Evolutionary conservation across 64 coral and sea anemone species (phyloP), one percentile per base, ranked within the genome.

Genomic region (Dendrophyllia cribrosa): DNA sequence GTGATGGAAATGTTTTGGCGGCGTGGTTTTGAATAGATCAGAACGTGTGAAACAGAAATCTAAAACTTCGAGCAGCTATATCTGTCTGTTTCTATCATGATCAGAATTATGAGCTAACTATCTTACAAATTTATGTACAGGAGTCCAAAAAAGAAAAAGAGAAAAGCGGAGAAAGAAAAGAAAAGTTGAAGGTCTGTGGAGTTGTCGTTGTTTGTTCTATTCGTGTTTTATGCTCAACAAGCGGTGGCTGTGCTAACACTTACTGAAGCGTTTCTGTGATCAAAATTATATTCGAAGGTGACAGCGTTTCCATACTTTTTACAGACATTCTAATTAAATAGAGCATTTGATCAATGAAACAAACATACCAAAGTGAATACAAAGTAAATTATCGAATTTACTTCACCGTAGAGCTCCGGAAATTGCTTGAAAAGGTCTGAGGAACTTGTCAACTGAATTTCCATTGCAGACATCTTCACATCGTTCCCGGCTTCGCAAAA

Each of bases 51-150:
- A 70, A 70, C 60, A 63, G 60, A 8, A 63, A 63, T 63, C 60
- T 63, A 63, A 63, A 63, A 63, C 60, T 63, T 63, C 15, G 60
- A 63, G 60, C 60, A 63, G 60, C 13, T 56, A 56, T 63, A 63
- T 74, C 71, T 47, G 71, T 74, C 71, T 74, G 34, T 74, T 74
- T 74, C 71, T 74, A 74, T 74, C 71, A 74, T 74, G 71, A 47
- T 74, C 44, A 74, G 71, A 74, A 74, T 74, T 48, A 74, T 74
- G 71, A 74, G 71, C 71, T 74, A 74, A 74, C 71, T 74, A 74
- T 74, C 71, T 74, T 46, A 47, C 71, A 74, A 48, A 74, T 74
- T 74, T 48, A 74, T 47, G 71, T 74, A 74, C 71, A 63, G 60
- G 60, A 63, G 60, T 63, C 60, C 60, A 63, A 63, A 15, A 63